Conservation (phyloP, 2,113 vertebrate species). For the Triplophysa siluroides region DNA sequence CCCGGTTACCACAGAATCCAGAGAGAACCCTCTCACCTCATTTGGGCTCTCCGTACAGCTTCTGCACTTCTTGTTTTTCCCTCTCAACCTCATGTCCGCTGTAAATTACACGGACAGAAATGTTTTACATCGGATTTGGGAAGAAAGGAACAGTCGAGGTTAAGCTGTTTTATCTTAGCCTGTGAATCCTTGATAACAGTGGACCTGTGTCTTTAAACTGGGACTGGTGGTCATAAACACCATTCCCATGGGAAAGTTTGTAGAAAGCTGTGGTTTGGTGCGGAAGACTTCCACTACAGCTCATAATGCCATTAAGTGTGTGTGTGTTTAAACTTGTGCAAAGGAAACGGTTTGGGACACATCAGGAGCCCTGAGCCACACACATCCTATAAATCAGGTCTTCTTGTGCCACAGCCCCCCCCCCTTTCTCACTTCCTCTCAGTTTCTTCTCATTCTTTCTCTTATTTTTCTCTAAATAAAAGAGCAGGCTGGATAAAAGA, state of each 20-base stretch:
- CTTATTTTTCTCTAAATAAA: conserved; percentile 38
- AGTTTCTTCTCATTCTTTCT: conserved; percentile 24
- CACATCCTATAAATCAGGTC: conserved; percentile 64
- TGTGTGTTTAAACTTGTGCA: conserved; percentile 42
- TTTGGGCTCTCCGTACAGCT: conserved; percentile 72
- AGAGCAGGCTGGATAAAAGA: conserved; percentile 58
- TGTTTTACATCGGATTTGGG: conserved; percentile 5
- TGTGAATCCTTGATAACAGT: conserved; percentile 33
- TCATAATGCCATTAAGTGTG: conserved; percentile 67
- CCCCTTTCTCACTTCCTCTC: not conserved
- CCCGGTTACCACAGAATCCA: conserved; percentile 78
- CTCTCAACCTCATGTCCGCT: conserved; percentile 7
- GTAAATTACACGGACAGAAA: conserved; percentile 15
- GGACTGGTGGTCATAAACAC: conserved; percentile 56
- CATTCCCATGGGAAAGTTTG: conserved; percentile 72
- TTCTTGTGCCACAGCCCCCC: conserved; percentile 46
- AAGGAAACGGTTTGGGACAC: conserved; percentile 29
- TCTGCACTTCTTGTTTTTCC: conserved; percentile 55
- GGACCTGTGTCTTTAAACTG: conserved; percentile 13
- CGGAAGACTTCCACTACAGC: conserved; percentile 56
- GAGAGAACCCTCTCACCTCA: conserved; percentile 73
- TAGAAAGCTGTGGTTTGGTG: conserved; percentile 49
- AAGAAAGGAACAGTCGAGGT: not conserved
- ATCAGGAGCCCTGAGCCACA: conserved; percentile 57
- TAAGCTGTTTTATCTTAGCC: conserved; percentile 14